Evolutionary conservation across 2,797 vertebrate genomes (phyloP).

Genomic region (Nyctalus aviator): DNA sequence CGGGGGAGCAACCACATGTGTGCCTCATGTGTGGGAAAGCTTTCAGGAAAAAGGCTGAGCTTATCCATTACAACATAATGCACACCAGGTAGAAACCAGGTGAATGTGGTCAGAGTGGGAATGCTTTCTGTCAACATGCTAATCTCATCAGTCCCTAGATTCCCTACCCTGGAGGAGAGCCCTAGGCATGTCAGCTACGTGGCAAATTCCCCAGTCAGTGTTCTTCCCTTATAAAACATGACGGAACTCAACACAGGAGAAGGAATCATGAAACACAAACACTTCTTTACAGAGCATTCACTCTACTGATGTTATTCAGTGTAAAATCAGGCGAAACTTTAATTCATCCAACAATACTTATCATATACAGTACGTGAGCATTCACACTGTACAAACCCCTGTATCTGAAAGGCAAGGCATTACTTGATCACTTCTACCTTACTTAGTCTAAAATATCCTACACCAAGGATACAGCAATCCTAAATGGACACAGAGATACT

Average conservation of each 20-base stretch:
- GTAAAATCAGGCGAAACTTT: neutral
- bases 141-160: neutral
- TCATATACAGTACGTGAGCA: accelerated
- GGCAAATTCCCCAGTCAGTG: neutral
- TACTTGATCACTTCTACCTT: neutral
- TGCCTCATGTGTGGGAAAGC: neutral
- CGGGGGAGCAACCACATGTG: neutral
- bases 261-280: neutral
- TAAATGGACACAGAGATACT: neutral
- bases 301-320: neutral
- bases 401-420: neutral
- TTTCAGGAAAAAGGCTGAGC: neutral
- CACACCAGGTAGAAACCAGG: neutral
- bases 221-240: neutral
- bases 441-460: neutral
- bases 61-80: neutral
- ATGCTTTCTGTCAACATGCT: neutral
- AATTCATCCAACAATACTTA: neutral
- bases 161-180: neutral
- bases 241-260: neutral
- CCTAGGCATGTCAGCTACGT: neutral
- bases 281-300: neutral
- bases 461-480: neutral
- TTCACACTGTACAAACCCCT: neutral
- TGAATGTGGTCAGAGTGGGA: neutral